Percentiles rank a stretch among this genome's conserved stretches.
phyloP scores from a whole-genome alignment of 2,113 vertebrate species.

The Alligator mississippiensis region DNA sequence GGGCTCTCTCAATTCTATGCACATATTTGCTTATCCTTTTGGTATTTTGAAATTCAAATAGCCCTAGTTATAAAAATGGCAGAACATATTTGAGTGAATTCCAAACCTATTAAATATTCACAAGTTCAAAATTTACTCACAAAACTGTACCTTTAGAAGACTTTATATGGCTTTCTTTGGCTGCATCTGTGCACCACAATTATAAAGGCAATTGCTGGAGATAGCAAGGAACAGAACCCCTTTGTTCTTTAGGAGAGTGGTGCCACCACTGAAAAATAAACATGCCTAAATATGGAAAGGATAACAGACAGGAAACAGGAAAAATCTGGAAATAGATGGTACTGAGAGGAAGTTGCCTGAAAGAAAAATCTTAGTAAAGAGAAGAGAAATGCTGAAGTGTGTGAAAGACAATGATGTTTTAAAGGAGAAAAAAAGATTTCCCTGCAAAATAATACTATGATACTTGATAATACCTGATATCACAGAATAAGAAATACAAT shows the following conservation, averaged over 20 bases:
- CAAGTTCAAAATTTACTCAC: slow-evolving; percentile 51
- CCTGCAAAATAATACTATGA: background rate
- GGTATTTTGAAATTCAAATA: slow-evolving; percentile 58
- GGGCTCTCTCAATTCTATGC: background rate
- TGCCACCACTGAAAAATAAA: background rate
- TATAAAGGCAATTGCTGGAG: background rate
- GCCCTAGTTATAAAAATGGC: slow-evolving; percentile 7
- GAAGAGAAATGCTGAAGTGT: background rate
- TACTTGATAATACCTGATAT: background rate
- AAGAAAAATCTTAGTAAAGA: background rate
- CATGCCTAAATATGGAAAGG: background rate
- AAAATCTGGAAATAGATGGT: background rate
- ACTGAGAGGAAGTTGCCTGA: background rate
- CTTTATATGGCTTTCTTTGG: background rate
- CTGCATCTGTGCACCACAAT: background rate
- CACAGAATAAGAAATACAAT: no score
- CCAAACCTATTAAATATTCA: slow-evolving; percentile 49
- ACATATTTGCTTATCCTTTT: slow-evolving; percentile 4
- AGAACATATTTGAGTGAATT: slow-evolving; percentile 51
- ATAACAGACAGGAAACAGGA: background rate
- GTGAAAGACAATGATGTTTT: background rate
- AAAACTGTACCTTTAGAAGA: slow-evolving; percentile 3
- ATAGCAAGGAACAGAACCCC: background rate
- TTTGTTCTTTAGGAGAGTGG: background rate
- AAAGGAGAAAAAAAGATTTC: background rate